phyloP scores from a whole-genome alignment of 1,140 invertebrate species.

The Lasioglossum albipes region DNA sequence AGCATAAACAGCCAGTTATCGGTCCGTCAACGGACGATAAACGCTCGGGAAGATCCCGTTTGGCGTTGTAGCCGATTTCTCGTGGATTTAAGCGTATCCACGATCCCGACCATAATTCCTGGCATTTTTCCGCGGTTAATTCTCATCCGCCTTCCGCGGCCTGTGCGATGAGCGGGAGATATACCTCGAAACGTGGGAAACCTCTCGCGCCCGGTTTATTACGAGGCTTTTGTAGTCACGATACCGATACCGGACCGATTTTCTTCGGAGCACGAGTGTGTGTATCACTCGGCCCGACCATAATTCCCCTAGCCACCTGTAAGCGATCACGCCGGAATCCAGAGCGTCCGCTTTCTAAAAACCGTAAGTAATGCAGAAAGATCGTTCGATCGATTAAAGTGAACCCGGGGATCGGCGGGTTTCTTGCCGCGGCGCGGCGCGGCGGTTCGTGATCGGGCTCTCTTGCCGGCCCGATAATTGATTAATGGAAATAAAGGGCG shows the following conservation, averaged over 20 bases:
- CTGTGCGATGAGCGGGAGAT: conserved; percentile 12
- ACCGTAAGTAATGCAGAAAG: conserved; percentile 49
- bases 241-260: not conserved
- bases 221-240: conserved; percentile 42
- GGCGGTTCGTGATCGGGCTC: conserved; percentile 10
- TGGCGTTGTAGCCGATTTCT: not conserved
- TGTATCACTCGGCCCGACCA: conserved; percentile 22
- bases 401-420: not conserved
- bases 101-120: conserved; percentile 3
- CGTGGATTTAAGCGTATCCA: conserved; percentile 16
- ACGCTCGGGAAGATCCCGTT: not conserved
- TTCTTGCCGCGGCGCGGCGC: not conserved
- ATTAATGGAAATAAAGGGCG: conserved; percentile 48
- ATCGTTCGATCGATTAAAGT: conserved; percentile 45
- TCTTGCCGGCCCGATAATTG: conserved; percentile 34
- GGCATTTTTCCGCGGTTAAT: conserved; percentile 32
- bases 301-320: conserved; percentile 46
- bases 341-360: conserved; percentile 55
- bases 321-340: conserved; percentile 49
- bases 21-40: not conserved
- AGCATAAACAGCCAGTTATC: not conserved
- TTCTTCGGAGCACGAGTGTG: not conserved
- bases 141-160: conserved; percentile 22
- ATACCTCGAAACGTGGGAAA: conserved; percentile 48
- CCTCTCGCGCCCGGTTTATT: conserved; percentile 42